Evolutionary conservation across 2,797 vertebrate genomes (phyloP), one percentile per base, ranked within the genome.

Genomic region (Staurois parvus): DNA sequence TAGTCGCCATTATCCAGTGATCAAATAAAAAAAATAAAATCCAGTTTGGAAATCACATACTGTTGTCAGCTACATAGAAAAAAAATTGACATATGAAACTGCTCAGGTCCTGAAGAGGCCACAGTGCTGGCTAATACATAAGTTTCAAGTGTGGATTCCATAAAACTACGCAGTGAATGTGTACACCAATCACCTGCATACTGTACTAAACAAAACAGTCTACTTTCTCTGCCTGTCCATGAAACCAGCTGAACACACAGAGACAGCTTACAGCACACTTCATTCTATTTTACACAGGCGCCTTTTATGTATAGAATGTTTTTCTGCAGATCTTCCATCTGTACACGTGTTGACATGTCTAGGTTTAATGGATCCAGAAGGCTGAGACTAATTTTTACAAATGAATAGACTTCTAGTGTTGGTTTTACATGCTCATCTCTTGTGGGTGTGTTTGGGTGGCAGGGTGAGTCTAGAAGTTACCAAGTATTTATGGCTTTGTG

Each of bases 201-300:
- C 13, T 70, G 68, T 24, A 32, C 40, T 9, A 40, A 40, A 40
- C 34, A 72, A 21, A n/a, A 21, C 34, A 72, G 15, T 28, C 72
- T n/a, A 73, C 64, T 42, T 66, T 79, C 67, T 19, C 30, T 80
- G 32, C 42, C 37, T 15, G n/a, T 1, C 13, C 30, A 48, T 34
- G 45, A 48, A 21, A 24, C 45, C 84, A 82, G 79, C 79, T 86
- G 84, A 76, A 86, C 40, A 81, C 52, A 86, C 84, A 82, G n/a
- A 34, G 34, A 26, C 67, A 30, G 70, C 13, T 64, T 67, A 68
- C 42, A 48, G 62, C 56, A 45, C 29, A 73, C 72, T 68, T 42
- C 30, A 56, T 21, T 69, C 13, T 68, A 19, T 52, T 64, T 40
- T 84, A 24, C 73, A 68, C 64, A 15, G 30, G 37, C 40, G 12